Conservation (phyloP, 2,797 vertebrate species). For the Pantherophis vulpinus region DNA sequence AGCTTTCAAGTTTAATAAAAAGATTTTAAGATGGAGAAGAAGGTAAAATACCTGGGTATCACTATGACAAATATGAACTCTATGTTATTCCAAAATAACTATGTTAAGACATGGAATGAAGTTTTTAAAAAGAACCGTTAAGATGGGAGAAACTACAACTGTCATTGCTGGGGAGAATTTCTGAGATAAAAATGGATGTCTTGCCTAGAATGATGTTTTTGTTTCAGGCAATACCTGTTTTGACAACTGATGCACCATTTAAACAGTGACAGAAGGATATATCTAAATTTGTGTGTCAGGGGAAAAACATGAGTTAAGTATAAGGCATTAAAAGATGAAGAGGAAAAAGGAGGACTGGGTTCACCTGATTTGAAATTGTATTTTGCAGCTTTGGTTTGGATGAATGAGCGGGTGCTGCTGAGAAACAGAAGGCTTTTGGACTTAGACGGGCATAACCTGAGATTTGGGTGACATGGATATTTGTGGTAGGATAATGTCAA, state of each 20-base stretch:
- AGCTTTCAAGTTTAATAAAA: not conserved
- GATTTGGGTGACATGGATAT: not conserved
- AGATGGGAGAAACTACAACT: not conserved
- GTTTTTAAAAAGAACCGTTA: not conserved
- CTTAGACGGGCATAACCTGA: not conserved
- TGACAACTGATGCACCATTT: not conserved
- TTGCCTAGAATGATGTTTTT: not conserved
- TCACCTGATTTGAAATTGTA: conserved; percentile 5
- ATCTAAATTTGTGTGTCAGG: not conserved
- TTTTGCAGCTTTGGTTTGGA: not conserved
- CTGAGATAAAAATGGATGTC: not conserved
- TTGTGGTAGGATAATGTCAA: not conserved
- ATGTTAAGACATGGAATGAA: not conserved
- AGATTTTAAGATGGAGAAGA: not conserved
- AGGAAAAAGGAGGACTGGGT: not conserved
- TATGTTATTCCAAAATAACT: not conserved
- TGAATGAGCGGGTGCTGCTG: not conserved
- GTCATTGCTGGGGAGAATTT: not conserved
- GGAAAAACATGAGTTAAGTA: not conserved
- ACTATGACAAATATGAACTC: not conserved
- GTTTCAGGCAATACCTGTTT: not conserved
- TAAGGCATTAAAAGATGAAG: not conserved
- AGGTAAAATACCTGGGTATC: not conserved
- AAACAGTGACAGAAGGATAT: not conserved
- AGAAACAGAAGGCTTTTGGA: not conserved